These are phyloP conservation scores for Pyrgilauda ruficollis DNA, from an alignment of 2,113 vertebrate genomes.

Conservation along the genomic window DNA sequence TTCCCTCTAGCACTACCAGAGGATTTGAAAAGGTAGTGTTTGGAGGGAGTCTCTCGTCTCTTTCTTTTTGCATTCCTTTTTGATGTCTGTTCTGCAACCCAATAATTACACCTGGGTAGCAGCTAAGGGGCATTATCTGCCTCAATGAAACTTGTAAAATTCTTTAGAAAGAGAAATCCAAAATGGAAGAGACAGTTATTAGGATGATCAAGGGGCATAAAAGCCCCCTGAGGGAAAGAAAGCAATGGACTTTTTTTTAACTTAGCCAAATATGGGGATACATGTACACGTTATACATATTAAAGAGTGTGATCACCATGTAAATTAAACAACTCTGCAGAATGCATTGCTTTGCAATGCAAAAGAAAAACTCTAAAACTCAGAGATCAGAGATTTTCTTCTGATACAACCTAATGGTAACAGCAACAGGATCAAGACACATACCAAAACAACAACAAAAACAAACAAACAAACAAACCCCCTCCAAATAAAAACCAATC, in stretches of 20 bases:
- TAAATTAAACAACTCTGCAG: not conserved
- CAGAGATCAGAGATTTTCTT: not conserved
- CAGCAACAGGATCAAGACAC: not conserved
- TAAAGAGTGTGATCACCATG: not conserved
- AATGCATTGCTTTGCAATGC: not conserved
- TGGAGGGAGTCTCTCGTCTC: not conserved
- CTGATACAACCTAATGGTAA: not conserved
- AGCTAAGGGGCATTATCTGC: not conserved
- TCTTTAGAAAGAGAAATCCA: not conserved
- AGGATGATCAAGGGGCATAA: not conserved
- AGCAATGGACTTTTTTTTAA: not conserved
- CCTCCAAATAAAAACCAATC: not conserved
- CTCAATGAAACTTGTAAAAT: not conserved
- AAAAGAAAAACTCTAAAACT: not conserved
- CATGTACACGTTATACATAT: not conserved
- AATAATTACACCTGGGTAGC: not conserved
- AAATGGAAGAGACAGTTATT: not conserved
- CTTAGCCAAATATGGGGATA: not conserved
- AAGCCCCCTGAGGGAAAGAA: not conserved
- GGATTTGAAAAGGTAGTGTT: not conserved
- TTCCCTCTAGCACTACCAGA: not conserved
- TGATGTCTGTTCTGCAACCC: not conserved
- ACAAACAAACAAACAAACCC: not conserved
- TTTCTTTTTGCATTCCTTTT: not conserved
- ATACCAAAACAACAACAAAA: no score